These are phyloP conservation scores for Silurus asotus DNA, from an alignment of 2,113 vertebrate species.

Conservation along the genomic window DNA sequence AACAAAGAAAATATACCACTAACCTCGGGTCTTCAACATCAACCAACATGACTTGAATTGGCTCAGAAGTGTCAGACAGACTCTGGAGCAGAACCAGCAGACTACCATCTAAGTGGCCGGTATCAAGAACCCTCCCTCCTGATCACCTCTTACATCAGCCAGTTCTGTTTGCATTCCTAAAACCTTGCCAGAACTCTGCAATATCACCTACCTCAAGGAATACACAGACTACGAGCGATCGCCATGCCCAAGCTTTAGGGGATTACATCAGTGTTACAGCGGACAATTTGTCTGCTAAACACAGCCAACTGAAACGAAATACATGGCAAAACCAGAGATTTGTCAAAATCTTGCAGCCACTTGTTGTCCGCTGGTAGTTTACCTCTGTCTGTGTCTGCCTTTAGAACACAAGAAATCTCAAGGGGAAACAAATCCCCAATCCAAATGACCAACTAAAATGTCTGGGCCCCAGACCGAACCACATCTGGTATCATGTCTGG, in stretches of 20 bases:
- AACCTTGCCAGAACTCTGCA: conserved; percentile 23
- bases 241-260: conserved; percentile 25
- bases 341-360: background rate
- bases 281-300: conserved; percentile 47
- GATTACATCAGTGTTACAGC: conserved; percentile 51
- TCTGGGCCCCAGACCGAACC: no score
- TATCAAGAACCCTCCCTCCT: conserved; percentile 44
- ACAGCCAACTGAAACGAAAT: conserved; percentile 50
- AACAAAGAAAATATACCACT: no score
- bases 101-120: background rate
- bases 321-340: background rate
- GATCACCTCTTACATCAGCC: conserved; percentile 41
- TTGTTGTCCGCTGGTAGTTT: background rate
- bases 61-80: conserved; percentile 20
- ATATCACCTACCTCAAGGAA: background rate
- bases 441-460: background rate
- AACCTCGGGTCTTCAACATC: no score
- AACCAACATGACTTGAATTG: background rate
- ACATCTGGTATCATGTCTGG: no score
- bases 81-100: background rate
- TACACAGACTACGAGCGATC: conserved; percentile 2
- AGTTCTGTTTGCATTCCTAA: conserved; percentile 5
- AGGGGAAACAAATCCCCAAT: background rate
- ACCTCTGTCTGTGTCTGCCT: background rate
- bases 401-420: background rate